Base-by-base conservation (phyloP, 2,797 vertebrate species). In the Nannoperca obscura region DNA sequence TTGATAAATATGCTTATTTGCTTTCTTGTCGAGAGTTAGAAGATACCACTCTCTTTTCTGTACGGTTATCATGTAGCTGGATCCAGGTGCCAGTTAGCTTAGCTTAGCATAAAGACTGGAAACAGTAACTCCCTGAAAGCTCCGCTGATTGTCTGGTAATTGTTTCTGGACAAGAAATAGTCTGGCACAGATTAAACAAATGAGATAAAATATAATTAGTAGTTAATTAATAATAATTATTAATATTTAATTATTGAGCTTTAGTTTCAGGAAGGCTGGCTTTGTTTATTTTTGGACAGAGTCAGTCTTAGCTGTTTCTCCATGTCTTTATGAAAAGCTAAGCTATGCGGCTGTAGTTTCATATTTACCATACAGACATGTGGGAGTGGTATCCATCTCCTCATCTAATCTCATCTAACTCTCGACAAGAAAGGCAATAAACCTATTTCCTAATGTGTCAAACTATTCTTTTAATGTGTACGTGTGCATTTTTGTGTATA, bases 311-410 rank as follows among this genome's bases (percentile, higher is more conserved):
- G 34, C 20, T 22, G 54, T 54, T 54, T 46, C 6, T 7, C 14
- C 1, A 4, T 38, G 47, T 34, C 36, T 32, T 12, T 5, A 42
- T 4, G 5, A 32, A 5, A 32, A 66, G 22, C 24, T 74, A 59
- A 66, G 54, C 38, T 75, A 42, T 47, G 53, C 52, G n/a, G 32
- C 7, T 67, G 30, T 8, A 59, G 24, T 32, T 61, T 70, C n/a
- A 49, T 52, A 38, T 22, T 67, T 58, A 40, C 9, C 19, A 2
- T 0, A 58, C 32, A 38, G 5, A 49, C 19, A 27, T 10, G 46
- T 32, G 44, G 19, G 46, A 24, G 36, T 19, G 12, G 54, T 8
- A 20, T 53, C 0, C 0, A 50, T 58, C 15, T 32, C 42, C 54
- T 75, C 17, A 14, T 59, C 32, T 0, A 47, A 63, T 52, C 54